Conservation (phyloP, 2,888 invertebrate genomes). For the Peribatodes rhomboidaria region DNA sequence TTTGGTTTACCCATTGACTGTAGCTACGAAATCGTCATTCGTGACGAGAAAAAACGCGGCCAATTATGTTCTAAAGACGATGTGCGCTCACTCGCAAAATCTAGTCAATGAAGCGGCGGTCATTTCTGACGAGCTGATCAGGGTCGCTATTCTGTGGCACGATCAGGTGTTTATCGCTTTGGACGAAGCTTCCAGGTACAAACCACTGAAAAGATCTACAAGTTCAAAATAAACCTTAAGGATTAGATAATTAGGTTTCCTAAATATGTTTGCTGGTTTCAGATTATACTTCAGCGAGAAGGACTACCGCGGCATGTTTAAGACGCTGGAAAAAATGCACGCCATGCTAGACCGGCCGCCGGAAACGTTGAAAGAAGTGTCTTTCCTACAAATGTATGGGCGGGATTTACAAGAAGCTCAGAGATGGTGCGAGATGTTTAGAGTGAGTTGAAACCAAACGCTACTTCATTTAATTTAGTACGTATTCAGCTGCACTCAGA, state of each 20-base stretch:
- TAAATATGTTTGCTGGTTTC: constrained; percentile 25
- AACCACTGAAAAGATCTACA: neutral
- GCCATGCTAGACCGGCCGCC: constrained; percentile 97
- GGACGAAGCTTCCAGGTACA: constrained; percentile 93
- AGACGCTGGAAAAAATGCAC: constrained; percentile 97
- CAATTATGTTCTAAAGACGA: constrained; percentile 96
- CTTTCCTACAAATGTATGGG: constrained; percentile 98
- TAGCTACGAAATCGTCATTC: constrained; percentile 97
- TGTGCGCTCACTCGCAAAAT: constrained; percentile 96
- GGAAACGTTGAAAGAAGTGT: constrained; percentile 98
- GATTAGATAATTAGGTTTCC: neutral
- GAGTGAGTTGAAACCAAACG: constrained; percentile 65
- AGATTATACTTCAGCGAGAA: constrained; percentile 98
- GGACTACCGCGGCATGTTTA: constrained; percentile 98
- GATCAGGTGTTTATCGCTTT: constrained; percentile 94
- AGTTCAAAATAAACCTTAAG: neutral
- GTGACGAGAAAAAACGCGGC: constrained; percentile 94
- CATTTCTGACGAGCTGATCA: constrained; percentile 98
- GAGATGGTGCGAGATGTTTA: constrained; percentile 97
- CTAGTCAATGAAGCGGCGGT: constrained; percentile 98
- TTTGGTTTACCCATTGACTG: constrained; percentile 98
- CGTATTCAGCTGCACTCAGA: no score
- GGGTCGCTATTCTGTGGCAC: constrained; percentile 99
- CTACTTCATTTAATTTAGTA: neutral
- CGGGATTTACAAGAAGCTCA: constrained; percentile 97